A percentile compares a stretch with the other conserved stretches of the same genome.
Evolutionary conservation across 1,140 invertebrate species (phyloP).

Genomic region (Ridgeia piscesae): DNA sequence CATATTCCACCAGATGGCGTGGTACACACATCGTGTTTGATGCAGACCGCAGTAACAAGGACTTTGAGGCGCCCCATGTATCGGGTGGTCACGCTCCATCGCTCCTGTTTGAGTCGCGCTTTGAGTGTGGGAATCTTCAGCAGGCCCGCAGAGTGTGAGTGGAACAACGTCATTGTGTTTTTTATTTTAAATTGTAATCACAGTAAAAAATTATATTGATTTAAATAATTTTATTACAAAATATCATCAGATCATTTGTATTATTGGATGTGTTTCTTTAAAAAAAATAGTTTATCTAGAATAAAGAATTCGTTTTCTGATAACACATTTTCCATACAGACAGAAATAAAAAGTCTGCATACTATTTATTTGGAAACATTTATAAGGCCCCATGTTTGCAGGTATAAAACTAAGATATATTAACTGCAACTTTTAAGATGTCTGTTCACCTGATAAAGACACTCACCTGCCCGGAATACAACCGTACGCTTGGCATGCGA

Average conservation of each 20-base stretch:
- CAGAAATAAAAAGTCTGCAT: too few relatives aligned
- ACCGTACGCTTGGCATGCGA: neutral
- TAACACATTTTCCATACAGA: too few relatives aligned
- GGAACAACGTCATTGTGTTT: neutral
- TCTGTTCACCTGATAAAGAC: neutral
- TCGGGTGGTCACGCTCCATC: constrained; percentile 49
- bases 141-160: constrained; percentile 56
- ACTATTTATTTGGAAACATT: too few relatives aligned
- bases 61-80: constrained; percentile 40
- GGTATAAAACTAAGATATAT: too few relatives aligned
- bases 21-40: constrained; percentile 51
- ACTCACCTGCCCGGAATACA: neutral
- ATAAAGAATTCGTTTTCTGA: too few relatives aligned
- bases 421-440: too few relatives aligned
- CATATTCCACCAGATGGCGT: constrained; percentile 44
- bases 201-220: too few relatives aligned
- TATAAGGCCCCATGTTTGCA: too few relatives aligned
- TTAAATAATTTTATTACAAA: too few relatives aligned
- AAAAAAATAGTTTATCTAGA: too few relatives aligned
- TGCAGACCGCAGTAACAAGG: constrained; percentile 47
- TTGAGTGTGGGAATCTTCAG: constrained; percentile 56
- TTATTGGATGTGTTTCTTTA: too few relatives aligned
- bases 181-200: neutral
- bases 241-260: too few relatives aligned
- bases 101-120: constrained; percentile 55